phyloP scores from a whole-genome alignment of 2,888 invertebrate species.

The Phania funesta region DNA sequence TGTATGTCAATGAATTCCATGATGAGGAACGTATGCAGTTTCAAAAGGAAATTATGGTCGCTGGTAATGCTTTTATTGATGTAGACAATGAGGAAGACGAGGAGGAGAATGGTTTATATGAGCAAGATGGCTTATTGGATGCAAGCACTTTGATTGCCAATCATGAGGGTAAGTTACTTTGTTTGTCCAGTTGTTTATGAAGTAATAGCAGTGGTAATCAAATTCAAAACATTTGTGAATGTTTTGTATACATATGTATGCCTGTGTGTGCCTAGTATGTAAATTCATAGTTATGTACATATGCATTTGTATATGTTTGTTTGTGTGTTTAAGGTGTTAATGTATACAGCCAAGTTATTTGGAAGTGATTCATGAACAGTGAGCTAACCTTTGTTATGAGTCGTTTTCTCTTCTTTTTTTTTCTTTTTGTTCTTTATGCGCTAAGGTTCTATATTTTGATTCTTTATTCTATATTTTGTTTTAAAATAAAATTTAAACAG shows the following conservation, averaged over 20 bases:
- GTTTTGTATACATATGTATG: background rate
- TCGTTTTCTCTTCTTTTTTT: background rate
- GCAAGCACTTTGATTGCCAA: slow-evolving; percentile 29
- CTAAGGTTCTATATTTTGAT: background rate
- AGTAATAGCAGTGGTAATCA: slow-evolving; percentile 31
- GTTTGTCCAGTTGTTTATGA: slow-evolving; percentile 19
- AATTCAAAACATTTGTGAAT: background rate
- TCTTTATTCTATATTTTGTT: no score
- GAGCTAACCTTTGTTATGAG: slow-evolving; percentile 9
- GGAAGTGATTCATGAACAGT: slow-evolving; percentile 25
- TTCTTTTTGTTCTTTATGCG: background rate
- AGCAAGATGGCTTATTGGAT: slow-evolving; percentile 41
- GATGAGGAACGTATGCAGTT: slow-evolving; percentile 54
- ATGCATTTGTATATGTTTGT: background rate
- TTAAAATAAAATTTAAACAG: no score
- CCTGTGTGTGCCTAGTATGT: background rate
- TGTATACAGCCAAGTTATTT: background rate
- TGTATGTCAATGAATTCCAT: slow-evolving; percentile 47
- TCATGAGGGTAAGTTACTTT: slow-evolving; percentile 39
- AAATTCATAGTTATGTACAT: no score
- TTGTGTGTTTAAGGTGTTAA: no score
- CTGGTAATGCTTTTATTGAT: background rate
- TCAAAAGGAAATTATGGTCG: slow-evolving; percentile 51
- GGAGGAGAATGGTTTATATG: slow-evolving; percentile 28
- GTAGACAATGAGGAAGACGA: slow-evolving; percentile 27